Percentiles rank a stretch among this genome's conserved stretches.
Evolutionary conservation across 1,140 invertebrate genomes (phyloP).

Genomic region (Bombyx mori): ASM3026992v2 NC_085131.1:435001-435500

Average conservation of each 20-base stretch:
- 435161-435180: conserved; percentile 76
- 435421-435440: too few species aligned
- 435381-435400: too few species aligned
- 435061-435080: conserved; percentile 36
- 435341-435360: too few species aligned
- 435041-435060: conserved; percentile 58
- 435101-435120: conserved; percentile 67
- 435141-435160: conserved; percentile 78
- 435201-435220: conserved; percentile 81
- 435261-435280: conserved; percentile 33
- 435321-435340: too few species aligned
- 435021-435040: conserved; percentile 50
- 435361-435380: too few species aligned
- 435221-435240: conserved; percentile 73
- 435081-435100: conserved; percentile 41
- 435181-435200: conserved; percentile 74
- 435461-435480: too few species aligned
- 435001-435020: conserved; percentile 51
- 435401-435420: too few species aligned
- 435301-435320: not conserved
- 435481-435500: too few species aligned
- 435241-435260: conserved; percentile 70
- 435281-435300: not conserved
- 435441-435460: too few species aligned
- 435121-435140: conserved; percentile 72